Base-by-base conservation (phyloP, 2,113 vertebrate genomes). In the Bubo bubo region DNA sequence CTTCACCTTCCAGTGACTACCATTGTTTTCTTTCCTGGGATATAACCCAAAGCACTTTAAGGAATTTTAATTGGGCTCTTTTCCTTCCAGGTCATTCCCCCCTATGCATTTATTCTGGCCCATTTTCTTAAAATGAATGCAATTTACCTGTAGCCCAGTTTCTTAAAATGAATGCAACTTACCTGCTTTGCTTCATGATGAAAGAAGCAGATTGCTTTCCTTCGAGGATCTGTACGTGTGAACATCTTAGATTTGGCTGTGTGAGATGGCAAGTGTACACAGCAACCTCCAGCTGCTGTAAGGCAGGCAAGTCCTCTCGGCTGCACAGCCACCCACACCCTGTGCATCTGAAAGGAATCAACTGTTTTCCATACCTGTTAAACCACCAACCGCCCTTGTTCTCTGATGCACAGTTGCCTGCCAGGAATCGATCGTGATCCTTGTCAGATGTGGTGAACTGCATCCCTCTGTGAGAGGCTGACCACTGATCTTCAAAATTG, bases 341-440 rank as follows among this genome's bases (percentile, higher is more conserved):
- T 35, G 2, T 1, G 0, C 49, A 24, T 58, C 84, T 0, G 0
- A 45, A n/a, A 56, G 34, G 52, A 91, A 58, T 58, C 23, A 19
- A 15, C 34, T 66, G 14, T 19, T 93, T 86, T 50, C 75, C 92
- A 52, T 97, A 99, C 99, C 99, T 99, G 98, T 99, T 99, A 84
- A 98, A 99, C 99, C 99, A 99, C 99, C 99, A 99, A 20, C 99
- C 99, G 1, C 97, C 98, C 64, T 97, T 96, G 84, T 98, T 99
- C 96, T 99, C 99, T 79, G 97, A 63, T 3, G 99, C 98, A 87
- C 99, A 99, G 97, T 96, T 99, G 91, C 99, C 99, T 63, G 98
- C 96, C 74, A 98, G 91, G 95, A 98, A 99, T 49, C 98, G 98
- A 92, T 99, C 99, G 3, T 99, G 98, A 87, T 99, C 99, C 97